A percentile compares a stretch with the other conserved stretches of the same genome.
These are phyloP conservation scores for Dendrolimus punctatus DNA, from an alignment of 1,140 invertebrate genomes.

Conservation along the genomic window DNA sequence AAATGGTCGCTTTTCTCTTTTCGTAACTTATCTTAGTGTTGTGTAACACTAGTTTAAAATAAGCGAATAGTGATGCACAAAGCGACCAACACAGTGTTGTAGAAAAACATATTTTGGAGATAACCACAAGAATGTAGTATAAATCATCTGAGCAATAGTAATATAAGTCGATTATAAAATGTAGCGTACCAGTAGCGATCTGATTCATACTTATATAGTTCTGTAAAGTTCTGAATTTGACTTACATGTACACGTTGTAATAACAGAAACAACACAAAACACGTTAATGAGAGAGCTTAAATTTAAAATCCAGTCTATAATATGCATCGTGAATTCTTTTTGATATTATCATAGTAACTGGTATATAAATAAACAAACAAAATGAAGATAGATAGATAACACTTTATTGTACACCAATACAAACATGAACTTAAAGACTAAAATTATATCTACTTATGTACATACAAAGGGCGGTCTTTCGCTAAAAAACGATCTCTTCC, in stretches of 20 bases:
- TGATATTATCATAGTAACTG: no score
- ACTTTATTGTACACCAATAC: no score
- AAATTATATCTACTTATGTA: no score
- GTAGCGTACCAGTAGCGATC: conserved; percentile 19
- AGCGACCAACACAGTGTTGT: conserved; percentile 20
- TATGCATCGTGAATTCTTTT: no score
- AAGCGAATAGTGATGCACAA: conserved; percentile 18
- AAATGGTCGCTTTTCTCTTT: conserved; percentile 14
- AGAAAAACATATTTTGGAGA: conserved; percentile 9
- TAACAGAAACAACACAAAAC: conserved; percentile 13
- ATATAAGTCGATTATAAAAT: conserved; percentile 2
- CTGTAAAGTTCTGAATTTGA: conserved; percentile 19
- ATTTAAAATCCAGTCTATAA: no score
- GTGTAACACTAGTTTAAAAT: conserved; percentile 19
- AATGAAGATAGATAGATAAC: no score
- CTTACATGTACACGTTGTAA: conserved; percentile 17
- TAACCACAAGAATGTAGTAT: not conserved
- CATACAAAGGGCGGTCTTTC: no score
- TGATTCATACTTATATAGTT: conserved; percentile 25
- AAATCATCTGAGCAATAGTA: not conserved
- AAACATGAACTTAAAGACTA: no score
- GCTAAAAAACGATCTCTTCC: no score
- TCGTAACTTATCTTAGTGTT: conserved; percentile 17
- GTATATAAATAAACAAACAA: no score
- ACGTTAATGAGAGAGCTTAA: no score